phyloP scores from a whole-genome alignment of 2,797 vertebrate genomes.

The Tinamus major region DNA sequence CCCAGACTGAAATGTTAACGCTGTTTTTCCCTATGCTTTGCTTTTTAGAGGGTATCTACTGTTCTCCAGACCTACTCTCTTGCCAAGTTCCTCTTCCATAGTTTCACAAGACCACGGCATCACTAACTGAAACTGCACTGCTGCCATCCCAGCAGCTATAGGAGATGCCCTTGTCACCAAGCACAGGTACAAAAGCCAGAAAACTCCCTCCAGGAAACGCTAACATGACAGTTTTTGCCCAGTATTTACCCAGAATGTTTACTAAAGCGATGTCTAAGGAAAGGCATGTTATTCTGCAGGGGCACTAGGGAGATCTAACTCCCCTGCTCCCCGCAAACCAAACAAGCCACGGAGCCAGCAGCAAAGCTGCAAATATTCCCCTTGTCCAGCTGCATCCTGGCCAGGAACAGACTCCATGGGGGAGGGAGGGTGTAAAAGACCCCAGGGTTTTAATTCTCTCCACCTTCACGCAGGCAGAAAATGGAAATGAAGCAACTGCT shows the following conservation, averaged over 20 bases:
- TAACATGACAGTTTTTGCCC: background rate
- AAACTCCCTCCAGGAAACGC: background rate
- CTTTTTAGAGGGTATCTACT: background rate
- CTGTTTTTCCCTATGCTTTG: background rate
- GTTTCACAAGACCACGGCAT: background rate
- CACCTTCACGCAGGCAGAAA: background rate
- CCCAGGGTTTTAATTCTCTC: background rate
- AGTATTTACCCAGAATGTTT: background rate
- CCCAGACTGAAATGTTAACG: background rate
- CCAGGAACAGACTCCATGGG: background rate
- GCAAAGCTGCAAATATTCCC: background rate
- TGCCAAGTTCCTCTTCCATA: background rate
- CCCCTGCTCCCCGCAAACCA: background rate
- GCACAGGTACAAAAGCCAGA: background rate
- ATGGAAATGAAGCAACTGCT: constrained; percentile 7
- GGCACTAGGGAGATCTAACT: background rate
- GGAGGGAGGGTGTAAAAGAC: background rate
- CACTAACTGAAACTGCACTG: background rate
- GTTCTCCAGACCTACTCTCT: background rate
- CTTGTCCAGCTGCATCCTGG: background rate
- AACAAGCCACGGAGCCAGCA: background rate
- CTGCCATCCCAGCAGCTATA: background rate
- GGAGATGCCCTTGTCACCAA: background rate
- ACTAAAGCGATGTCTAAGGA: background rate
- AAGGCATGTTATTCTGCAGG: background rate